A percentile compares a stretch with the other conserved stretches of the same genome.
These are phyloP conservation scores for Mythimna impura DNA, from an alignment of 2,888 invertebrate species.

Conservation along the genomic window DNA sequence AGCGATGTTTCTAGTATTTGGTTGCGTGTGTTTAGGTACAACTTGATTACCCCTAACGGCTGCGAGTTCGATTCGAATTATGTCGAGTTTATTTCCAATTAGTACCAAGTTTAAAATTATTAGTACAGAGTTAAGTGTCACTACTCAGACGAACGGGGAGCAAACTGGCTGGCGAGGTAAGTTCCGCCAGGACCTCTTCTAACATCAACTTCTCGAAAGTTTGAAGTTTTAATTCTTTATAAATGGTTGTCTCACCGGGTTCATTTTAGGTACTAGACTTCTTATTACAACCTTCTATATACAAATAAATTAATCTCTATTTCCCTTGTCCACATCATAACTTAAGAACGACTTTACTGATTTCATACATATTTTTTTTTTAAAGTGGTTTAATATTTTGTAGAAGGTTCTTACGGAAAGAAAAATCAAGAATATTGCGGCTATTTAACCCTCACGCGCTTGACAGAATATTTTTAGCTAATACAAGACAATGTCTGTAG, in stretches of 20 bases:
- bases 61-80: background rate
- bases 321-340: no score
- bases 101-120: constrained; percentile 1
- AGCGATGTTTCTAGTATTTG: background rate
- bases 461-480: no score
- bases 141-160: background rate
- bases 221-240: background rate
- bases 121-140: background rate
- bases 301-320: no score
- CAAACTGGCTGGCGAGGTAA: background rate
- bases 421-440: no score
- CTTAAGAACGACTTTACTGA: no score
- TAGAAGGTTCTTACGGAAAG: no score
- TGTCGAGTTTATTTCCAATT: constrained; percentile 3
- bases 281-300: no score
- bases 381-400: no score
- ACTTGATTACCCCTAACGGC: background rate
- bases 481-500: no score
- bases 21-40: background rate
- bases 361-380: no score
- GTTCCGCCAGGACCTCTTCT: background rate
- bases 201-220: background rate
- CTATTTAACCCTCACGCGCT: no score
- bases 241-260: background rate
- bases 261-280: background rate